Evolutionary conservation across 2,888 invertebrate genomes (phyloP).

Genomic region (Rhingia campestris): DNA sequence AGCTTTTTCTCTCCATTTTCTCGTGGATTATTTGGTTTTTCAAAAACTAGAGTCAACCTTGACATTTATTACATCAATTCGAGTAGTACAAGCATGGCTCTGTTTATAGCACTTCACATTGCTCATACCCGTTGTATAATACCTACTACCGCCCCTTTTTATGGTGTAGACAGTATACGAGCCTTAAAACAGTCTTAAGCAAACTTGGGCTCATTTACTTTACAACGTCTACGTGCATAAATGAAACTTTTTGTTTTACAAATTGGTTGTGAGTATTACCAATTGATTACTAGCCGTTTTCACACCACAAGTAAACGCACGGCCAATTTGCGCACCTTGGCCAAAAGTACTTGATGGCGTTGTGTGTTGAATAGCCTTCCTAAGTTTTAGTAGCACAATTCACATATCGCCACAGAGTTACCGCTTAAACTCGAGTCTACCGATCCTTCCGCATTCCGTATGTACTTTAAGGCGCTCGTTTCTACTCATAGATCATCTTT

Average conservation of each 20-base stretch:
- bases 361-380: slow-evolving; percentile 2
- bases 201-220: not conserved
- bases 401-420: slow-evolving; percentile 33
- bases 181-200: no score
- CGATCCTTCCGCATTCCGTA: slow-evolving; percentile 68
- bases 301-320: slow-evolving; percentile 24
- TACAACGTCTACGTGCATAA: slow-evolving; percentile 15
- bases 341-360: not conserved
- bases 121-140: no score
- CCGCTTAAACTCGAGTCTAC: slow-evolving; percentile 20
- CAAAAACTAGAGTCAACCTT: no score
- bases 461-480: slow-evolving; percentile 28
- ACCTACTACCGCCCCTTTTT: no score
- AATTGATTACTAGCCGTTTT: slow-evolving; percentile 37
- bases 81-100: no score
- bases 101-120: no score
- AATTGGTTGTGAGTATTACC: slow-evolving; percentile 3
- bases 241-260: slow-evolving; percentile 43
- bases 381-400: slow-evolving; percentile 38
- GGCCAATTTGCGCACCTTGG: slow-evolving; percentile 39
- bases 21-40: no score
- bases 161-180: no score
- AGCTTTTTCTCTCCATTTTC: no score
- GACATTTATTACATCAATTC: no score
- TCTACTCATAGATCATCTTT: slow-evolving; percentile 29